phyloP scores from a whole-genome alignment of 2,888 invertebrate species.

The Zaprionus obscuricornis region DNA sequence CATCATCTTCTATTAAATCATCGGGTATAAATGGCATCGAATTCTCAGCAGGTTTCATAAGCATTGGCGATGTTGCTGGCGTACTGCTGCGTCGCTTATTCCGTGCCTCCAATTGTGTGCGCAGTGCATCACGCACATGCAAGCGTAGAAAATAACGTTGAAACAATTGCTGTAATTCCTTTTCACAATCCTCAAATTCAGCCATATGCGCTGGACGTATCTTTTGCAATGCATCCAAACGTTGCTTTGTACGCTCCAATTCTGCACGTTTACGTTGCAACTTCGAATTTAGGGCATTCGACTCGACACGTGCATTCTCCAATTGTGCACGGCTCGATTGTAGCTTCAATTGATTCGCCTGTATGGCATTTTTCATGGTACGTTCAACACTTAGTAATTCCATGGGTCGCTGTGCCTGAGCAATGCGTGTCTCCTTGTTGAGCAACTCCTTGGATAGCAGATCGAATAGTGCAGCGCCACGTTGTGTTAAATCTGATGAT shows the following conservation, averaged over 20 bases:
- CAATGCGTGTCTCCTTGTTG: constrained; percentile 90
- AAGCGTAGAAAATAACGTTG: constrained; percentile 94
- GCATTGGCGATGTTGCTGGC: constrained; percentile 74
- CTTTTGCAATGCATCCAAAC: constrained; percentile 96
- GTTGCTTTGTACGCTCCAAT: constrained; percentile 95
- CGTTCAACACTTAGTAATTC: constrained; percentile 93
- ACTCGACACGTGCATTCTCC: constrained; percentile 93
- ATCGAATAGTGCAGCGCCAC: constrained; percentile 95
- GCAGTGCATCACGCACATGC: constrained; percentile 94
- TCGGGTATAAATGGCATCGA: constrained; percentile 82
- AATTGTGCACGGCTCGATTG: constrained; percentile 90
- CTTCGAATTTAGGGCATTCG: constrained; percentile 94
- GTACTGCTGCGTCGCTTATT: constrained; percentile 70
- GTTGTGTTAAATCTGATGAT: constrained; percentile 95
- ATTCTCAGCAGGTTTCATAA: constrained; percentile 79
- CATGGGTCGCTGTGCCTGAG: constrained; percentile 91
- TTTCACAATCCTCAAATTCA: constrained; percentile 95
- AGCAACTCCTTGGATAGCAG: constrained; percentile 95
- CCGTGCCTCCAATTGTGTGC: constrained; percentile 88
- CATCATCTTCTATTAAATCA: constrained; percentile 81
- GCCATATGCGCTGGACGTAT: constrained; percentile 98
- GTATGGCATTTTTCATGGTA: constrained; percentile 90
- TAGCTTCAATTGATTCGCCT: constrained; percentile 88
- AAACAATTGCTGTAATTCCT: constrained; percentile 92
- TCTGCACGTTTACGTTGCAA: constrained; percentile 95